Conservation (phyloP, 2,888 invertebrate genomes). For the Limnephilus rhombicus region DNA sequence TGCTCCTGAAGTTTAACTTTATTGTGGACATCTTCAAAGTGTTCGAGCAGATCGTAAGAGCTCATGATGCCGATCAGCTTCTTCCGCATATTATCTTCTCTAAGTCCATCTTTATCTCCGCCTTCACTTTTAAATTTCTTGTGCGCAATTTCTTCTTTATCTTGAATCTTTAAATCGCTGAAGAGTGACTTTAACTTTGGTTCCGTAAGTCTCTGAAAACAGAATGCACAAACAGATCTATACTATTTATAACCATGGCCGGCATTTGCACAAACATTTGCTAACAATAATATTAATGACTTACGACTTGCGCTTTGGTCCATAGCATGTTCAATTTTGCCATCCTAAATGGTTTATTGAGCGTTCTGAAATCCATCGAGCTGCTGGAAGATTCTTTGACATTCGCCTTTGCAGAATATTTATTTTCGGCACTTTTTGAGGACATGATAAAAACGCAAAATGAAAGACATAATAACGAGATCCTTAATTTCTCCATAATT, state of each 20-base stretch:
- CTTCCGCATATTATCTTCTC: slow-evolving; percentile 87
- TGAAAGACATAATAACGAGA: not conserved
- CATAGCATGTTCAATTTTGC: slow-evolving; percentile 93
- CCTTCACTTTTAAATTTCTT: slow-evolving; percentile 91
- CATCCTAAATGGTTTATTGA: slow-evolving; percentile 93
- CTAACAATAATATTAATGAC: slow-evolving; percentile 65
- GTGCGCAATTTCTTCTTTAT: slow-evolving; percentile 92
- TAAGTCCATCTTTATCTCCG: slow-evolving; percentile 90
- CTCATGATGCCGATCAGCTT: slow-evolving; percentile 90
- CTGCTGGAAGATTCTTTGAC: slow-evolving; percentile 71
- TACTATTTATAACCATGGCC: slow-evolving; percentile 24
- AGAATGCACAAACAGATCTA: slow-evolving; percentile 43
- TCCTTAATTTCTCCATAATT: slow-evolving; percentile 7
- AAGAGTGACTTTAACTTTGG: slow-evolving; percentile 91
- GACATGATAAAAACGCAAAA: not conserved
- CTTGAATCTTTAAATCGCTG: slow-evolving; percentile 93
- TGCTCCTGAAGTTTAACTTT: slow-evolving; percentile 78
- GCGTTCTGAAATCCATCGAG: slow-evolving; percentile 79
- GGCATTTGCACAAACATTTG: not conserved
- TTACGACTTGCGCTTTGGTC: slow-evolving; percentile 93
- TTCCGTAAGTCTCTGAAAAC: slow-evolving; percentile 86
- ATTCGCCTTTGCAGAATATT: slow-evolving; percentile 82
- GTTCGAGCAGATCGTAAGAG: slow-evolving; percentile 87
- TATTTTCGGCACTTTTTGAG: slow-evolving; percentile 74
- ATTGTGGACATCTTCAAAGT: slow-evolving; percentile 85